phyloP scores from a whole-genome alignment of 2,888 invertebrate genomes.

The Drosophila rellima region DNA sequence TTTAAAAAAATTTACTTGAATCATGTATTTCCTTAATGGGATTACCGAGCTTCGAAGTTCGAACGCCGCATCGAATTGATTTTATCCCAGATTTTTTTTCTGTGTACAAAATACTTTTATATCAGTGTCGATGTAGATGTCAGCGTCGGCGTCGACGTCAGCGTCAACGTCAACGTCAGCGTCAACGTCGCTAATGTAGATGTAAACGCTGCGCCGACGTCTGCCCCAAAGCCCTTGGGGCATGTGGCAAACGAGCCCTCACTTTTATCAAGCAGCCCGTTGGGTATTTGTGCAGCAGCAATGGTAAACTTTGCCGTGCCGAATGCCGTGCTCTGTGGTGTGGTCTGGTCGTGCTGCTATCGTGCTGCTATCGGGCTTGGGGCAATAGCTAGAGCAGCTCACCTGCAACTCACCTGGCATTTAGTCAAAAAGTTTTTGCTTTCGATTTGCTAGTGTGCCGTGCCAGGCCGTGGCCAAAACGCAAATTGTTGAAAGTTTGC shows the following conservation, averaged over 20 bases:
- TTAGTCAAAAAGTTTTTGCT: conserved; percentile 76
- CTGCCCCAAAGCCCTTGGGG: conserved; percentile 35
- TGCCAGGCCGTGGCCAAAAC: conserved; percentile 80
- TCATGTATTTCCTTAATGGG: no score
- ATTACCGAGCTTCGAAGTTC: no score
- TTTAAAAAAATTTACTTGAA: no score
- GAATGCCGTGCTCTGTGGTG: conserved; percentile 42
- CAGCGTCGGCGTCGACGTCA: conserved; percentile 18
- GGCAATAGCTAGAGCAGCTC: conserved; percentile 27
- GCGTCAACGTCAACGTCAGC: conserved; percentile 21
- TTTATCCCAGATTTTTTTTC: no score
- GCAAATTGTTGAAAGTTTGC: conserved; percentile 81
- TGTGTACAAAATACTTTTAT: conserved; percentile 32
- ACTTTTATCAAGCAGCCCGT: conserved; percentile 80
- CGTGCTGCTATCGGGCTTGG: conserved; percentile 28
- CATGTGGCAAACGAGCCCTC: conserved; percentile 60
- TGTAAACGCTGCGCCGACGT: conserved; percentile 61
- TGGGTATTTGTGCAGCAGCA: conserved; percentile 79
- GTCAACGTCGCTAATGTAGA: conserved; percentile 72
- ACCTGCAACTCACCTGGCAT: conserved; percentile 60
- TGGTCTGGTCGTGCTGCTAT: conserved; percentile 16
- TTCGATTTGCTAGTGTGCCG: conserved; percentile 73
- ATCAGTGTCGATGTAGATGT: conserved; percentile 44
- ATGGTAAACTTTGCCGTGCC: conserved; percentile 73
- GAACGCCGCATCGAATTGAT: no score